A percentile compares a stretch with the other conserved stretches of the same genome.
phyloP scores from a whole-genome alignment of 2,113 vertebrate genomes.

The Notechis scutatus region DNA sequence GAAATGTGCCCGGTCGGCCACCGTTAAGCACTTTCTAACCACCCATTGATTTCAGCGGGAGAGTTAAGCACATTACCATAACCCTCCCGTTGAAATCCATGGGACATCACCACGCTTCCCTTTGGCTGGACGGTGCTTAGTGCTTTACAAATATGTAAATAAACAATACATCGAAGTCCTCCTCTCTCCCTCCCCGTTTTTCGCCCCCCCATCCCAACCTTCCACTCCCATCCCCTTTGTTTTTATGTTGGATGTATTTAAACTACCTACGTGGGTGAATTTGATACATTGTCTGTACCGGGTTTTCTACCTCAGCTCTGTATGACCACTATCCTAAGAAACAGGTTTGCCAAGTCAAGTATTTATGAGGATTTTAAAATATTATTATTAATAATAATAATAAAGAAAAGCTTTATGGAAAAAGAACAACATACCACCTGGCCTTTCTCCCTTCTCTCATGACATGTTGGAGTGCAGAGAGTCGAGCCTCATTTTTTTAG shows the following conservation, averaged over 20 bases:
- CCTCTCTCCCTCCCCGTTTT: neutral
- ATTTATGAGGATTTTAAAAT: constrained; percentile 67
- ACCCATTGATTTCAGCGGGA: neutral
- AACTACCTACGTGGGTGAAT: constrained; percentile 75
- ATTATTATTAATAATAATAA: constrained; percentile 35
- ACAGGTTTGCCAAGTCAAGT: constrained; percentile 62
- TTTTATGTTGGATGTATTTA: constrained; percentile 65
- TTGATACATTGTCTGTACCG: constrained; percentile 61
- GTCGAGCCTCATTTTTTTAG: neutral
- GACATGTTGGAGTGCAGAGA: neutral
- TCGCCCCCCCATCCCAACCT: neutral
- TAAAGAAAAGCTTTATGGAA: constrained; percentile 64
- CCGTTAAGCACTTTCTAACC: neutral
- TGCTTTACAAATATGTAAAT: constrained; percentile 54
- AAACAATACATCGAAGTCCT: constrained; percentile 13
- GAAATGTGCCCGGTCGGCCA: constrained; percentile 26
- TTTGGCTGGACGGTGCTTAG: neutral
- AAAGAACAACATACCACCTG: neutral
- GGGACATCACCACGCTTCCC: too few species aligned
- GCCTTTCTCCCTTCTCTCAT: neutral
- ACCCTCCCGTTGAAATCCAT: neutral
- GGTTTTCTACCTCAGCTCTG: constrained; percentile 77
- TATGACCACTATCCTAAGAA: constrained; percentile 69
- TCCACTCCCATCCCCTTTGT: constrained; percentile 37
- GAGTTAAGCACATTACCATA: neutral